Conservation (phyloP, 2,113 vertebrate genomes). For the Tragulus kanchil region DNA sequence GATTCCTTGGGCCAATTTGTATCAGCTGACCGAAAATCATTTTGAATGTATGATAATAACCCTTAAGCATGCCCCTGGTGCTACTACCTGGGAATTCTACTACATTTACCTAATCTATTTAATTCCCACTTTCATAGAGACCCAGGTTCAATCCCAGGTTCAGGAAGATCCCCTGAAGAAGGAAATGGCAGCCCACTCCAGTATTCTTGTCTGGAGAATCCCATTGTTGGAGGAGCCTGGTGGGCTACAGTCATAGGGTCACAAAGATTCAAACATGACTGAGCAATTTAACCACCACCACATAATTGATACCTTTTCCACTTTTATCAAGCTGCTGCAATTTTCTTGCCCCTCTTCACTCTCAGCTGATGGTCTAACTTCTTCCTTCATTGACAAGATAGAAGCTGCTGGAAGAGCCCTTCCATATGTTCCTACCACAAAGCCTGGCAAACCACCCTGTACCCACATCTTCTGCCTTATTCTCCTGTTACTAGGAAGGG, state of each 20-base stretch:
- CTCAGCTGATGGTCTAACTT: background rate
- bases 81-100: background rate
- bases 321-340: background rate
- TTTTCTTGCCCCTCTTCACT: background rate
- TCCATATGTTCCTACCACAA: background rate
- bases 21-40: background rate
- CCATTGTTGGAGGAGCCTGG: background rate
- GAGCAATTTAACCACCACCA: background rate
- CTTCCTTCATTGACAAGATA: background rate
- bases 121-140: background rate
- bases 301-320: background rate
- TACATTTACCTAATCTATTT: background rate
- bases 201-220: background rate
- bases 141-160: background rate
- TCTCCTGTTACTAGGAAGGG: background rate
- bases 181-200: background rate
- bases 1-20: background rate
- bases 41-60: background rate
- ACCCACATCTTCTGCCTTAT: background rate
- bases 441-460: background rate
- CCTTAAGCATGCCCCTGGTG: background rate
- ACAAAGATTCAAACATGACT: background rate
- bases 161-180: background rate
- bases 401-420: background rate
- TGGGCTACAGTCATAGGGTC: background rate